Base-by-base conservation (phyloP, 2,888 invertebrate genomes). In the Melipona beecheii region DNA sequence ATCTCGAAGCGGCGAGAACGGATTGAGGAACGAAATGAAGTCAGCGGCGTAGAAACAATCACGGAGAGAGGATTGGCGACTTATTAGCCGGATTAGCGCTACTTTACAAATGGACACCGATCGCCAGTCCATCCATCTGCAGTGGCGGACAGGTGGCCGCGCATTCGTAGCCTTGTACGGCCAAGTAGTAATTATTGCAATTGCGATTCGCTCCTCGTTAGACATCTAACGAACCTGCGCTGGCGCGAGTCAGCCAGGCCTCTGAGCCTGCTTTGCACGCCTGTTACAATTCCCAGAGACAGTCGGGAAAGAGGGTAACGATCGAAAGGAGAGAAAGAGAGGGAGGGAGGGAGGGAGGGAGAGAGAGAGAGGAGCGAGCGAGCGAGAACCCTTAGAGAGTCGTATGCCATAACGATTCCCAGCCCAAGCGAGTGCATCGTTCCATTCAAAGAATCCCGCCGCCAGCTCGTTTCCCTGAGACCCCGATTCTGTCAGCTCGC, bases 181-280 rank as follows among this genome's bases (percentile, higher is more conserved):
- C n/a, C n/a, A n/a, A n/a, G n/a, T n/a, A 88, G 88, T 89, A 91
- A 91, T 91, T 89, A 91, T 91, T 89, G 86, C 90, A 82, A 87
- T 27, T 70, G 74, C 82, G 88, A 88, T 88, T 85, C 87, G 91
- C 79, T 80, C 87, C 90, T 88, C 89, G 89, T 87, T 88, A 87
- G 86, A 78, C 50, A 70, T 81, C 82, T 88, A 88, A 88, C 83
- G 84, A 85, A 85, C 64, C 83, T 65, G 75, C 66, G 75, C 78
- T 27, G 31, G 49, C 17, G 64, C 5, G 65, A 71, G 58, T 43
- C 43, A 43, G 43, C 43, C 36, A 36, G 36, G 78, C 64, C 75
- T 76, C 78, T 17, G 78, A 75, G 36, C 6, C 74, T 78, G 78
- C 71, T 78, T 86, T 76, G 78, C 83, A 69, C 81, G 84, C 84